Conservation (phyloP, 2,888 invertebrate genomes). For the Chloroclysta siterata region DNA sequence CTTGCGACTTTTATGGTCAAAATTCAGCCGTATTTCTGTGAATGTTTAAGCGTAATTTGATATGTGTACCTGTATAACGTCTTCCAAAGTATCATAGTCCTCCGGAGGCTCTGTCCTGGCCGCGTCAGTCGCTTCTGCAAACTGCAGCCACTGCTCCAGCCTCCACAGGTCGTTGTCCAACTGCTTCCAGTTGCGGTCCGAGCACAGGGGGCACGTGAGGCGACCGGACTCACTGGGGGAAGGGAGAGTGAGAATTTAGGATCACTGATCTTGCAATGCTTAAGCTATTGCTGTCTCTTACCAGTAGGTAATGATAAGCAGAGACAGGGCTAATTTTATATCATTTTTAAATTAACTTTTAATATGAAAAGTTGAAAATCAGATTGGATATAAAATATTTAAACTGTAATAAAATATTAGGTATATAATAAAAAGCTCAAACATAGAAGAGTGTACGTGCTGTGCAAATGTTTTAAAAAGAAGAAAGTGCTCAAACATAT, state of each 20-base stretch:
- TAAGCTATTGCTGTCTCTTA: too few species aligned
- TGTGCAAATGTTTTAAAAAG: constrained; percentile 45
- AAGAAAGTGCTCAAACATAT: constrained; percentile 30
- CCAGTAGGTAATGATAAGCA: too few species aligned
- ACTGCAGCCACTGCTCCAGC: constrained; percentile 95
- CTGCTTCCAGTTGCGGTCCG: constrained; percentile 94
- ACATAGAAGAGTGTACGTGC: constrained; percentile 48
- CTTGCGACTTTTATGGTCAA: too few species aligned
- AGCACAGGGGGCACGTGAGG: constrained; percentile 93
- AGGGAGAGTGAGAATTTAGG: neutral
- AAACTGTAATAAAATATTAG: neutral
- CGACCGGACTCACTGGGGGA: constrained; percentile 88
- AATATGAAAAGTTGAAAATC: too few species aligned
- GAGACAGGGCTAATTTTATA: too few species aligned
- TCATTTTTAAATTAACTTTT: too few species aligned
- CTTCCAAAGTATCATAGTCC: constrained; percentile 92
- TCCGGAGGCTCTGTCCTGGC: constrained; percentile 88
- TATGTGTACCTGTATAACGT: constrained; percentile 89
- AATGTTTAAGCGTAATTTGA: too few species aligned
- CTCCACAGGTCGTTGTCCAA: constrained; percentile 96
- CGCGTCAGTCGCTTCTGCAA: constrained; percentile 92
- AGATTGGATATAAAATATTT: too few species aligned
- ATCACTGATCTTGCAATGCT: too few species aligned
- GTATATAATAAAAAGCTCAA: constrained; percentile 34
- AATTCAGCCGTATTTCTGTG: too few species aligned